These are phyloP conservation scores for Escarpia spicata DNA, from an alignment of 2,888 invertebrate species.

Conservation along the genomic window DNA sequence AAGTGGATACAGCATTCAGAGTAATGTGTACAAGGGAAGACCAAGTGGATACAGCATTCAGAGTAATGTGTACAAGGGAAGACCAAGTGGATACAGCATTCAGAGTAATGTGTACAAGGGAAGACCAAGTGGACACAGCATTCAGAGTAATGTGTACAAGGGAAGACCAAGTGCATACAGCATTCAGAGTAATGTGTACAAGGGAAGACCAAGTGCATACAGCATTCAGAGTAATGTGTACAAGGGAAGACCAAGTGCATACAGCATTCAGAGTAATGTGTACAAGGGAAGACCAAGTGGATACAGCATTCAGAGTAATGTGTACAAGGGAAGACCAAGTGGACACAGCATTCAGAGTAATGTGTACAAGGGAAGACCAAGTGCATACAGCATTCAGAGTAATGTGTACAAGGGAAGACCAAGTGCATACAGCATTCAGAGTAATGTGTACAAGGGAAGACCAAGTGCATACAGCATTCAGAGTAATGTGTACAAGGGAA, in stretches of 20 bases:
- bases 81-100: background rate
- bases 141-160: background rate
- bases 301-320: background rate
- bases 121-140: background rate
- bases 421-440: too few species aligned
- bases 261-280: background rate
- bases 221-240: too few species aligned
- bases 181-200: background rate
- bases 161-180: too few species aligned
- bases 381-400: background rate
- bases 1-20: background rate
- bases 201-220: too few species aligned
- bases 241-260: too few species aligned
- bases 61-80: background rate
- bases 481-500: background rate
- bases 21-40: background rate
- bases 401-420: background rate
- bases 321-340: background rate
- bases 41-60: background rate
- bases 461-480: background rate
- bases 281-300: background rate
- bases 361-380: background rate
- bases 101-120: background rate
- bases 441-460: too few species aligned
- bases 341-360: background rate